Conservation (phyloP, 2,888 invertebrate genomes). For the Diarsia brunnea region DNA sequence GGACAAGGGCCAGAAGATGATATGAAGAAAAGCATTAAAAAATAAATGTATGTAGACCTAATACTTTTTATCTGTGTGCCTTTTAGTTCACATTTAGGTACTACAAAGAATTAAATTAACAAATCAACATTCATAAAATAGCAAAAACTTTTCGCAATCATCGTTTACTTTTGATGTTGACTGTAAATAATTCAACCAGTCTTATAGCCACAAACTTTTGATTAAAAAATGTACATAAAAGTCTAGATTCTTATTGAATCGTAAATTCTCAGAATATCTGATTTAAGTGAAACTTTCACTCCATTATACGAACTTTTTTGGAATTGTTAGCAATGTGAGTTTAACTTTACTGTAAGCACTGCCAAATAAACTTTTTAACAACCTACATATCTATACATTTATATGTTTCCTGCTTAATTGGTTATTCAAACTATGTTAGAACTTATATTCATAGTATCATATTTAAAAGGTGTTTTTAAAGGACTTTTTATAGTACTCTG, state of each 20-base stretch:
- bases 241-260: conserved; percentile 45
- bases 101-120: not conserved
- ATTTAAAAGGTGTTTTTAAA: too few species aligned
- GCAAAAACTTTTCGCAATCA: conserved; percentile 13
- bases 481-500: too few species aligned
- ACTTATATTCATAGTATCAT: too few species aligned
- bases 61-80: not conserved
- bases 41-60: not conserved
- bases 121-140: not conserved
- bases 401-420: not conserved
- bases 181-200: conserved; percentile 15
- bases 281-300: conserved; percentile 37
- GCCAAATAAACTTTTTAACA: conserved; percentile 21
- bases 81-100: not conserved
- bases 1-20: not conserved
- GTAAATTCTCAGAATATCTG: conserved; percentile 43
- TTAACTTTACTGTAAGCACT: conserved; percentile 11
- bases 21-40: not conserved
- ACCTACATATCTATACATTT: not conserved
- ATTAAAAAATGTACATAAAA: conserved; percentile 43
- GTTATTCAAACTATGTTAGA: not conserved
- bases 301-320: conserved; percentile 23
- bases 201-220: conserved; percentile 37
- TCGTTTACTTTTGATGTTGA: conserved; percentile 32
- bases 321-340: conserved; percentile 21